These are phyloP conservation scores for Rhodophaea formosa DNA, from an alignment of 2,888 invertebrate genomes.

Conservation along the genomic window DNA sequence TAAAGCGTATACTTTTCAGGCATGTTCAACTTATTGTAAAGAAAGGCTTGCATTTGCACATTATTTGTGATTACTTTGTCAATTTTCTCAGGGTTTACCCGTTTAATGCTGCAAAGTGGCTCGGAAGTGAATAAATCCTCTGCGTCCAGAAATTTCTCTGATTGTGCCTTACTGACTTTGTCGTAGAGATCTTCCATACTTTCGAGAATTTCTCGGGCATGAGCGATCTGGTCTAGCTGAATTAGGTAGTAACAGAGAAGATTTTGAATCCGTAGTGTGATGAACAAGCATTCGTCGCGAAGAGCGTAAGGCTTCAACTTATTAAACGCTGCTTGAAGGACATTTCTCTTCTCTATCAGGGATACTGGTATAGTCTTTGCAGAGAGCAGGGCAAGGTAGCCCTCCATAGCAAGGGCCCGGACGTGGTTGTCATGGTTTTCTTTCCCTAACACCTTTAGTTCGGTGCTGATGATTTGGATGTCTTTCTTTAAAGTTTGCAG, in stretches of 20 bases:
- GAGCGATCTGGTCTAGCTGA: conserved; percentile 70
- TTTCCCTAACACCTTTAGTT: conserved; percentile 58
- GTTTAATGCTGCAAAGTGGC: conserved; percentile 48
- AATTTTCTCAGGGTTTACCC: conserved; percentile 72
- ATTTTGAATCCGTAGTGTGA: conserved; percentile 80
- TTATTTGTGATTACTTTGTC: conserved; percentile 82
- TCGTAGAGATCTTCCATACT: conserved; percentile 70
- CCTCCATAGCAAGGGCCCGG: conserved; percentile 69
- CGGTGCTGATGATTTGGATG: conserved; percentile 54
- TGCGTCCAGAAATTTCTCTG: conserved; percentile 64
- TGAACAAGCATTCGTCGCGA: conserved; percentile 69
- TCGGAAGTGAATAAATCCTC: conserved; percentile 78
- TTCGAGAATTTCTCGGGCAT: conserved; percentile 75
- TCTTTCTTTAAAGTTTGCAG: conserved; percentile 56
- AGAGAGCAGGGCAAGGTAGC: conserved; percentile 61
- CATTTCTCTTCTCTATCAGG: conserved; percentile 57
- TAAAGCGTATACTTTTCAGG: conserved; percentile 76
- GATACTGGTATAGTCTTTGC: conserved; percentile 63
- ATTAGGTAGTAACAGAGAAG: conserved; percentile 80
- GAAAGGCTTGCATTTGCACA: conserved; percentile 82
- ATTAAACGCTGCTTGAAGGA: conserved; percentile 55
- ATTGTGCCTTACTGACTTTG: conserved; percentile 52
- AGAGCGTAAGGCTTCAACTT: conserved; percentile 59
- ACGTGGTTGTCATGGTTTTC: conserved; percentile 60
- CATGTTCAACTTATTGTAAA: conserved; percentile 79